These are phyloP conservation scores for Danio albolineatus DNA, from an alignment of 2,797 vertebrate genomes.

Conservation along the genomic window DNA sequence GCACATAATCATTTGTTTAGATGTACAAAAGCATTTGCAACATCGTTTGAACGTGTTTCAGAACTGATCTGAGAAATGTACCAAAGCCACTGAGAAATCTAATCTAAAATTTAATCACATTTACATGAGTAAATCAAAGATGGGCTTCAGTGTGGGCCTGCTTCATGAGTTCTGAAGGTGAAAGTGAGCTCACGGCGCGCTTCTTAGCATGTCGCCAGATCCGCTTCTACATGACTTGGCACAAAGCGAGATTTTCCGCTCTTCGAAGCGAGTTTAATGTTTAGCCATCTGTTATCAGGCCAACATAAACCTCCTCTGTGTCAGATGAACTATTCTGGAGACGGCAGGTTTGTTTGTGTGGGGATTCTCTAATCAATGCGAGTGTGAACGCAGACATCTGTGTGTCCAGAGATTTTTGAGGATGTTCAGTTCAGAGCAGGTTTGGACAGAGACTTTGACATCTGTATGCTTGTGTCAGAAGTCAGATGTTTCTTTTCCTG, in stretches of 20 bases:
- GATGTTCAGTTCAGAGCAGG: neutral
- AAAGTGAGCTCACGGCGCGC: neutral
- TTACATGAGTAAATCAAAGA: no score
- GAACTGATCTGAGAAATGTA: no score
- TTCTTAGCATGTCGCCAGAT: neutral
- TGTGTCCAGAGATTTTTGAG: neutral
- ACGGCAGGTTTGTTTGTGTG: slow-evolving; percentile 12
- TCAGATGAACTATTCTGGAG: neutral
- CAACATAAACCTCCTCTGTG: neutral
- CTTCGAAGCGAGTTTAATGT: slow-evolving; percentile 20
- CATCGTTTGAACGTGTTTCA: no score
- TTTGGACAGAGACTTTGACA: neutral
- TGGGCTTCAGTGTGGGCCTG: no score
- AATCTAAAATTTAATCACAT: no score
- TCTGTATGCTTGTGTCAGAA: neutral
- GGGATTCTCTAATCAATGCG: slow-evolving; percentile 14
- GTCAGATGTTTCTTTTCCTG: neutral
- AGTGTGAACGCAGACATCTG: slow-evolving; percentile 2
- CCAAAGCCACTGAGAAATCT: no score
- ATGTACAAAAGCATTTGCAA: no score
- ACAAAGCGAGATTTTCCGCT: neutral
- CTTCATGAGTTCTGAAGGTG: no score
- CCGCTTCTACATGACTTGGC: neutral
- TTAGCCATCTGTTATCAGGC: slow-evolving; percentile 34
- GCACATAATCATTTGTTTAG: no score